Evolutionary conservation across 1,140 invertebrate genomes (phyloP).

Genomic region (Drosophila gunungcola): DNA sequence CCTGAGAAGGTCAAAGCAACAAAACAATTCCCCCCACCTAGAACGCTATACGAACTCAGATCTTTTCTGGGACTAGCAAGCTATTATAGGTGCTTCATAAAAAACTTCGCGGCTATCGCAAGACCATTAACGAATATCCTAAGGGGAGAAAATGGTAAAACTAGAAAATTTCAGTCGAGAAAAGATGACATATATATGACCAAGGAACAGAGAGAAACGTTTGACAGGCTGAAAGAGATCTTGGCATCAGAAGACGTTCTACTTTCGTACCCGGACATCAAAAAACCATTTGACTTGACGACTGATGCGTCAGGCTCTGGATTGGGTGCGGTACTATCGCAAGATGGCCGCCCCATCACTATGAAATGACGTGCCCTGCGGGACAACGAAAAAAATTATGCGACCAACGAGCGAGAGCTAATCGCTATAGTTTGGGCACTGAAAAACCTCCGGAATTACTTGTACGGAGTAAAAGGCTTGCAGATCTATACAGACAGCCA

Average conservation of each 20-base stretch:
- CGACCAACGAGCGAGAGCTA: neutral
- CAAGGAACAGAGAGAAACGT: no score
- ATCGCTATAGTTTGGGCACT: neutral
- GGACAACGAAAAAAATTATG: neutral
- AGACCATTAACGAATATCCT: no score
- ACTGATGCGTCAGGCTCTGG: no score
- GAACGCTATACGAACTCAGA: no score
- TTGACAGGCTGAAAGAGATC: no score
- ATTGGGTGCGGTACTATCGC: neutral
- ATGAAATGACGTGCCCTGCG: neutral
- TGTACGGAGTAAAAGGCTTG: neutral
- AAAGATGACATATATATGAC: no score
- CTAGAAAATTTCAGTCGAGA: no score
- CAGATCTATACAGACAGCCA: neutral
- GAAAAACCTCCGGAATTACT: neutral
- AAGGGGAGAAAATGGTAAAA: no score
- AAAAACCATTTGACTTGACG: neutral
- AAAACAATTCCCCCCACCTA: neutral
- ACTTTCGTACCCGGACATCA: neutral
- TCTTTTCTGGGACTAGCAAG: neutral
- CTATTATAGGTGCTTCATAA: neutral
- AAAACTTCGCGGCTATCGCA: neutral
- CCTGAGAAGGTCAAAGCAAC: no score
- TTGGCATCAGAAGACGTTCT: conserved; percentile 1
- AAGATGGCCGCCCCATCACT: conserved; percentile 5